phyloP scores from a whole-genome alignment of 2,888 invertebrate species.

The Allolobophora icterica region DNA sequence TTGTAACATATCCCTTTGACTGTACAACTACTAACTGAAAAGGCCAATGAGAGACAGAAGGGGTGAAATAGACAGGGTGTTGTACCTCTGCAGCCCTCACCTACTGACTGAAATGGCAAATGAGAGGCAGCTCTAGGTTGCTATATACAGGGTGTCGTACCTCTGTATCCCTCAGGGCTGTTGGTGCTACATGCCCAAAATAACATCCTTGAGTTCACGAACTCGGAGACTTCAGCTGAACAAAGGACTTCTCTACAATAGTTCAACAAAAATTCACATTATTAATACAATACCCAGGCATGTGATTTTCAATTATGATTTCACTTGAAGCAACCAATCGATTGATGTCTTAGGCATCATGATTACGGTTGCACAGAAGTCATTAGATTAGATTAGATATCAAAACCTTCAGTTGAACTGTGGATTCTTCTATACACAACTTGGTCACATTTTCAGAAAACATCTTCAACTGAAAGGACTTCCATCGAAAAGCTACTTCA shows the following conservation, averaged over 20 bases:
- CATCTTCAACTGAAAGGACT: background rate
- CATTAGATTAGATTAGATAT: too few species aligned
- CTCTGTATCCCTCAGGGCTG: slow-evolving; percentile 86
- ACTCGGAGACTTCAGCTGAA: slow-evolving; percentile 22
- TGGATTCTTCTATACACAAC: background rate
- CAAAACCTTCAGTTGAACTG: background rate
- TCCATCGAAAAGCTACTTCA: background rate
- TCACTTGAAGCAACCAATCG: too few species aligned
- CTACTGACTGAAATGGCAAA: background rate
- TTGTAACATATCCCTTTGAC: too few species aligned
- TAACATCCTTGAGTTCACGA: slow-evolving; percentile 62
- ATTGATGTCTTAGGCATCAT: too few species aligned
- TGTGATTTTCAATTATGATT: too few species aligned
- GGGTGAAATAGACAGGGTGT: too few species aligned
- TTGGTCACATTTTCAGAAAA: background rate
- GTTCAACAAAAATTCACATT: background rate
- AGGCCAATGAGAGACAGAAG: too few species aligned
- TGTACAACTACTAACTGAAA: too few species aligned
- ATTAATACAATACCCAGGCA: background rate
- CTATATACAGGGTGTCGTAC: slow-evolving; percentile 51
- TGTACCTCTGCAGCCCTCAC: too few species aligned
- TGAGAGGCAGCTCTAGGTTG: background rate
- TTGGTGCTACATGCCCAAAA: slow-evolving; percentile 93
- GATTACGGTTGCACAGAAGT: too few species aligned
- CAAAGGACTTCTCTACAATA: slow-evolving; percentile 40